Conservation (phyloP, 2,888 invertebrate genomes). For the Lasiommata megera region DNA sequence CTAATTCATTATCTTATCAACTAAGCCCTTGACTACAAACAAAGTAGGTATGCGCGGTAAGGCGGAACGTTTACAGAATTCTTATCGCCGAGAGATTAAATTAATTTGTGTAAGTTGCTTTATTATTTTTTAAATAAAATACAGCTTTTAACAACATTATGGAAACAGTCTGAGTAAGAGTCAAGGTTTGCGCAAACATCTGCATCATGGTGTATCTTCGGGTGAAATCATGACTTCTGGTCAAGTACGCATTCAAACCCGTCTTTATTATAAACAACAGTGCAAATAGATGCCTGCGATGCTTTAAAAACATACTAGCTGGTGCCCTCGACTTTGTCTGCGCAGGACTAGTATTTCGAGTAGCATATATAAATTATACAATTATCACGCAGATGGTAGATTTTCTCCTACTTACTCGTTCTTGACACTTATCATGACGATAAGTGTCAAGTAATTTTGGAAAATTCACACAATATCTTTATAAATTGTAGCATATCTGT, state of each 20-base stretch:
- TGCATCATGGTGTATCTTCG: neutral
- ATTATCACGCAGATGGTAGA: no score
- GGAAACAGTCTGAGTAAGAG: neutral
- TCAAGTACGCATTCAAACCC: neutral
- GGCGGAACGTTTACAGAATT: slow-evolving; percentile 17
- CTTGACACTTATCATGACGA: no score
- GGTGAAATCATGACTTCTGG: neutral
- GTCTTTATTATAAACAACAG: neutral
- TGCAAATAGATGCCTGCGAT: neutral
- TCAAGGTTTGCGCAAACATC: neutral
- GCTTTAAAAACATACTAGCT: neutral
- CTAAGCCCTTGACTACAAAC: slow-evolving; percentile 24
- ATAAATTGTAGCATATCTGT: no score
- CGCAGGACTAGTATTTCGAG: no score
- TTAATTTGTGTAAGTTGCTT: neutral
- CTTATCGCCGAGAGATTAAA: slow-evolving; percentile 14
- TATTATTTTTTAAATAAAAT: neutral
- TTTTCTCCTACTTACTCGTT: no score
- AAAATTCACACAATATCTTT: no score
- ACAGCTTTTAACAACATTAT: neutral
- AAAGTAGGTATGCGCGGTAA: slow-evolving; percentile 11
- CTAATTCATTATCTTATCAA: slow-evolving; percentile 25
- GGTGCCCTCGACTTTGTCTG: no score
- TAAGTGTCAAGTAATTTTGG: no score
- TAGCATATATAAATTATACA: no score